These are phyloP conservation scores for Phoeniculus purpureus DNA, from an alignment of 2,797 vertebrate genomes.

Conservation along the genomic window DNA sequence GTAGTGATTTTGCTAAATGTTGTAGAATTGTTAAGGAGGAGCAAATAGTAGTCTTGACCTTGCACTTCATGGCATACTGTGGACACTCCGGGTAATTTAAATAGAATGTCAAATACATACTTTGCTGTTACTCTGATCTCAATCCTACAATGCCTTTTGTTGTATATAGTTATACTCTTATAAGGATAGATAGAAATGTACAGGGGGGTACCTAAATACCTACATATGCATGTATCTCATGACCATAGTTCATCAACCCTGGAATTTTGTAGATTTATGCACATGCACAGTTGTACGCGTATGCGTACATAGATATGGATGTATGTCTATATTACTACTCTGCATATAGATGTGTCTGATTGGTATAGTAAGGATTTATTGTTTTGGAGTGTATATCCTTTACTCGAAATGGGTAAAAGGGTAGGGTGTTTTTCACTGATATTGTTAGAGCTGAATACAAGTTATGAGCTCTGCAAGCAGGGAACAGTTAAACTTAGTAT, in stretches of 20 bases:
- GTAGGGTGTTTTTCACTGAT: not conserved
- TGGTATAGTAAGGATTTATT: not conserved
- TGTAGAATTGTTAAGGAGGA: not conserved
- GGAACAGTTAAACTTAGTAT: not conserved
- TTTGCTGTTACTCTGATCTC: not conserved
- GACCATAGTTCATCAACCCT: not conserved
- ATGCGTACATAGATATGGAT: not conserved
- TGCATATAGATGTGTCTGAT: not conserved
- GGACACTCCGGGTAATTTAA: not conserved
- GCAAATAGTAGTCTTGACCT: not conserved
- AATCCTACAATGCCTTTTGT: not conserved
- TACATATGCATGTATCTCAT: not conserved
- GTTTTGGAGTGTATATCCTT: not conserved
- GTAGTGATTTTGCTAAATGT: not conserved
- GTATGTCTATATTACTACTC: not conserved
- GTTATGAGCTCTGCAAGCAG: not conserved
- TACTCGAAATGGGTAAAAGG: not conserved
- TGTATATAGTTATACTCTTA: not conserved
- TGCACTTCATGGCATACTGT: not conserved
- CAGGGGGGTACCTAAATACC: not conserved
- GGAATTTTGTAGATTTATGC: not conserved
- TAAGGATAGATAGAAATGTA: not conserved
- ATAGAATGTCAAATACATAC: not conserved
- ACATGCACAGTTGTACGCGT: not conserved
- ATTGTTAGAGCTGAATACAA: not conserved